phyloP scores from a whole-genome alignment of 2,797 vertebrate genomes.

The Epinephelus coioides region DNA sequence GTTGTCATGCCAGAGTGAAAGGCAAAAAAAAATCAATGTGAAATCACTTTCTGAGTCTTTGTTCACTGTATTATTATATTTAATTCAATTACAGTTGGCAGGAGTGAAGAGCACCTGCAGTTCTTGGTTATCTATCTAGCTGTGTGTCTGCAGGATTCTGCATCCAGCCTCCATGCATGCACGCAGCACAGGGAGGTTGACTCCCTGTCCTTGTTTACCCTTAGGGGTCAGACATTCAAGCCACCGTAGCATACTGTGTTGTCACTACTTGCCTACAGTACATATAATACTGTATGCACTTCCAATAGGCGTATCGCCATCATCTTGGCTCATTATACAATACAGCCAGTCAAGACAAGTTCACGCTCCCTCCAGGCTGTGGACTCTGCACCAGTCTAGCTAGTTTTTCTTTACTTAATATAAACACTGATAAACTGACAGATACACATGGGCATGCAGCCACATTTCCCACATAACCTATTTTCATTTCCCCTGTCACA shows the following conservation, averaged over 20 bases:
- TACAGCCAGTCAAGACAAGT: conserved; percentile 75
- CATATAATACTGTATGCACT: conserved; percentile 7
- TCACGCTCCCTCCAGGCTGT: conserved; percentile 59
- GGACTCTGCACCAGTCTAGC: conserved; percentile 82
- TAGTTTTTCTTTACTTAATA: conserved; percentile 77
- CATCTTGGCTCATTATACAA: conserved; percentile 56
- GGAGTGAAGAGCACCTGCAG: conserved; percentile 15
- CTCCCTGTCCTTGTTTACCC: conserved; percentile 60
- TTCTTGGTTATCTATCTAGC: conserved; percentile 21
- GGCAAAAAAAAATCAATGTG: conserved; percentile 1
- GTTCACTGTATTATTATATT: conserved; percentile 8
- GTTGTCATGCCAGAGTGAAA: not conserved
- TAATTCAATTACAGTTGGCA: conserved; percentile 6
- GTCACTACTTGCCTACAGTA: conserved; percentile 25
- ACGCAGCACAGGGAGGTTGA: conserved; percentile 24
- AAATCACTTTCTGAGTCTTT: not conserved
- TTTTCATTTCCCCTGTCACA: conserved; percentile 70
- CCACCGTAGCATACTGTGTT: conserved; percentile 47
- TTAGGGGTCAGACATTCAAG: conserved; percentile 38
- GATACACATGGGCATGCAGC: conserved; percentile 35
- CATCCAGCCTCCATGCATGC: conserved; percentile 15
- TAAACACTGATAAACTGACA: conserved; percentile 76
- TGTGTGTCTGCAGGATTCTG: conserved; percentile 27
- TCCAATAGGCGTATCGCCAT: conserved; percentile 33
- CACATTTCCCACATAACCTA: conserved; percentile 61